Base-by-base conservation (phyloP, 2,888 invertebrate species). In the Helleia helle region DNA sequence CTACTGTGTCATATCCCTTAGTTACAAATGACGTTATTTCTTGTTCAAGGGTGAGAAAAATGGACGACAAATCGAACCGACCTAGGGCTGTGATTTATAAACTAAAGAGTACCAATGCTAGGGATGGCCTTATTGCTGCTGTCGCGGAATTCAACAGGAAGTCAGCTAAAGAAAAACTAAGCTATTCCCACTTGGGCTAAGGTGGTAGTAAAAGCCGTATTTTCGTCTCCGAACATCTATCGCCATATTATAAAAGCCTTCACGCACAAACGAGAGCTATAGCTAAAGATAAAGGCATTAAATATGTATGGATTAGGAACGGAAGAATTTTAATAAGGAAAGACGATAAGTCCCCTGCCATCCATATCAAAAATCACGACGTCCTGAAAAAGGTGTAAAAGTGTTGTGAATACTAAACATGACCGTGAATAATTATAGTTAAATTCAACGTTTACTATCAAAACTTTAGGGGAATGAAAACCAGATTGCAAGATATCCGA, bases 41-140 rank as follows among this genome's bases (percentile, higher is more conserved):
- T 3, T 44, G 30, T 25, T 1, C 6, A 24, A 17, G 38, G 41
- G 9, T 38, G 24, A 13, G 8, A 7, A 31, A 15, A 15, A 31
- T 15, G 4, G 31, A 31, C 8, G 17, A 3, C 4, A 17, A 8
- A 17, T 9, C 3, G 15, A n/a, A 4, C 7, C 31, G 14, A 15
- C 31, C 31, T 6, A 2, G 30, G 2, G 11, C 14, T 6, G 8
- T 30, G 9, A 17, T 31, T 5, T 8, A 31, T 15, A 31, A 31
- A 7, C n/a, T 15, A 2, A 7, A 3, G 15, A 31, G 4, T 3
- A 15, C 7, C 7, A 2, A 17, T n/a, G 3, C 8, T 7, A 15
- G 31, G 1, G 15, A 31, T 11, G 15, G 9, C 7, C 6, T 31
- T 2, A n/a, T 31, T 1, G 31, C 31, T 1, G 15, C 17, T 2